Percentiles rank a stretch among this genome's conserved stretches.
These are phyloP conservation scores for Parazoanthus atlanticus DNA, from an alignment of 92 coral and sea anemone species.

Conservation along the genomic window DNA sequence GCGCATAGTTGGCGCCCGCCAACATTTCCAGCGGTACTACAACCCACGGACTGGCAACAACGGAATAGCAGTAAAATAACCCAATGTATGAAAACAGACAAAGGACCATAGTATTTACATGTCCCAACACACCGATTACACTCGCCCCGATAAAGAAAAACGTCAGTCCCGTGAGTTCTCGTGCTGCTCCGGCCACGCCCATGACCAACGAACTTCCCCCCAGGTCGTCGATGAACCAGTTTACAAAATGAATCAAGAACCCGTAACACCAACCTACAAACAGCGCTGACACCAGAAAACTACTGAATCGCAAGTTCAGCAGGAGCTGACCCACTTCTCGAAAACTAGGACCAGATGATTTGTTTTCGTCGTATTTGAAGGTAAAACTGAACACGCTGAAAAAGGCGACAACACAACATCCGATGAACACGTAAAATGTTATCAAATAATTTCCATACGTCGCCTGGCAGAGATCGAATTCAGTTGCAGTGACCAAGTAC, in stretches of 20 bases:
- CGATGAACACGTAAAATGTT: slow-evolving; percentile 66
- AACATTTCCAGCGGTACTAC: slow-evolving; percentile 63
- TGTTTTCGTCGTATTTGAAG: slow-evolving; percentile 52
- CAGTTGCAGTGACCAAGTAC: slow-evolving; percentile 50
- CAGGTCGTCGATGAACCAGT: slow-evolving; percentile 81
- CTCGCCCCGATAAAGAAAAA: slow-evolving; percentile 61
- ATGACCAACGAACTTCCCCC: slow-evolving; percentile 62
- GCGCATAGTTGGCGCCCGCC: slow-evolving; percentile 68
- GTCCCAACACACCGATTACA: slow-evolving; percentile 62
- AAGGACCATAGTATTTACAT: slow-evolving; percentile 50
- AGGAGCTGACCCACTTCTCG: slow-evolving; percentile 49
- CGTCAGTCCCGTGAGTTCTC: slow-evolving; percentile 56
- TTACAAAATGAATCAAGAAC: slow-evolving; percentile 66
- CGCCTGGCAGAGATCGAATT: slow-evolving; percentile 54
- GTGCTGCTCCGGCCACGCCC: slow-evolving; percentile 68
- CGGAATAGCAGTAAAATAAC: slow-evolving; percentile 58
- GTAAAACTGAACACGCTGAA: slow-evolving; percentile 63
- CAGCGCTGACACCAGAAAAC: slow-evolving; percentile 62
- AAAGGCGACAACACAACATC: slow-evolving; percentile 67
- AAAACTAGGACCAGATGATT: slow-evolving; percentile 16
- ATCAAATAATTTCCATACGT: slow-evolving; percentile 41
- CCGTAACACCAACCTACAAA: slow-evolving; percentile 54
- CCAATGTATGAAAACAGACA: slow-evolving; percentile 59
- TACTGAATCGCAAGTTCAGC: slow-evolving; percentile 45
- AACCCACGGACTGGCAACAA: slow-evolving; percentile 57